Evolutionary conservation across 2,113 vertebrate genomes (phyloP), one percentile per base, ranked within the genome.

Genomic region (Gallinago paraguaiae): DNA sequence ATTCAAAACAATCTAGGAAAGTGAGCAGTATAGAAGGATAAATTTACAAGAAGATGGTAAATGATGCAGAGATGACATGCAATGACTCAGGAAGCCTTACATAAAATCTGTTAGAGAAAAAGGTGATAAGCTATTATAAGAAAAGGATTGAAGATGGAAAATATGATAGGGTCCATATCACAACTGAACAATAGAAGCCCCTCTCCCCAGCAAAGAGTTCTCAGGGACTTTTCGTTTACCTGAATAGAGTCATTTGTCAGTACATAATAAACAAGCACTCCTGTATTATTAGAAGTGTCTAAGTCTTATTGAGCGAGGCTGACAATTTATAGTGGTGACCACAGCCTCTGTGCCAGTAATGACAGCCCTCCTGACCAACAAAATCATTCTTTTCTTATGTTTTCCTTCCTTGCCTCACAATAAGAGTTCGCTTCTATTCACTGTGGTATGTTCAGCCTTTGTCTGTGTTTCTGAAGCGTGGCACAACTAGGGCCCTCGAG

Each of bases 351-450:
- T 56, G 24, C 7, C 28, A 75, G 25, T 17, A 31, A 13, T 6
- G 30, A 27, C 15, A 84, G 30, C 20, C 24, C 33, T 53, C 10
- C 24, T 41, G 20, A 12, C 6, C 46, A 53, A 17, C 6, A 13
- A 0, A 1, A 6, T 24, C 1, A 0, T 2, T 35, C 56, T 3
- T 86, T 64, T 22, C 25, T 79, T 3, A 3, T 0, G 0, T 12
- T 25, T 51, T 67, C 39, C 10, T 57, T 31, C 14, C 4, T 70
- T 23, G 5, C 1, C 2, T 3, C 27, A 5, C 1, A 3, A 2
- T 3, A 17, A 61, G 13, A 28, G 7, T 15, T 71, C 6, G 1
- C 8, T 56, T 31, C 35, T 15, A 2, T 16, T 60, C 37, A 41
- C 30, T 1, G 1, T 17, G 25, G 2, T 10, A 12, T 16, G 12